Evolutionary conservation across 2,113 vertebrate species (phyloP), one percentile per base, ranked within the genome.

Genomic region (Dipodomys ordii): DNA sequence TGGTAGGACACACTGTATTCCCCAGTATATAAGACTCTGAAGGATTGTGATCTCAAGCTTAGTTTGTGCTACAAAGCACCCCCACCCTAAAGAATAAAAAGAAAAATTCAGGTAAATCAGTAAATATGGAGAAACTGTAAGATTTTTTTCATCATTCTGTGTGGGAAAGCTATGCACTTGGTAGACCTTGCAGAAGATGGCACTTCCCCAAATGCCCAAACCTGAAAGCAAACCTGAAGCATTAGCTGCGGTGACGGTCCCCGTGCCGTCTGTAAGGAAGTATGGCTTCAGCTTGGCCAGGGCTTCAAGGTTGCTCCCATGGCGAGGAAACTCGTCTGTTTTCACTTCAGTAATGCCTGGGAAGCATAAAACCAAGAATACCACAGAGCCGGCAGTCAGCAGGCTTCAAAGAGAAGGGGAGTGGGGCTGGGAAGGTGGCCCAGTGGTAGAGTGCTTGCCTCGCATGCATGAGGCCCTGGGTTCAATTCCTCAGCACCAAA

Each of bases 171-270:
- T 46, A 22, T n/a, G 49, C 12, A 62, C 13, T 19, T 25, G 53
- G 20, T 64, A 81, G 87, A 69, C 22, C 20, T 77, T 46, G 11
- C 6, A 76, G 30, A 80, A 77, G 22, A 22, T 22, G 27, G 35
- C 4, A 16, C 12, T 53, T 12, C 39, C 71, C n/a, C 39, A 28
- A 22, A 53, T 1, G 19, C 46, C 85, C n/a, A n/a, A n/a, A n/a
- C n/a, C 64, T 20, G 57, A 83, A 4, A 77, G 97, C 96, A 2
- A 87, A 99, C 99, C 99, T 98, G 99, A 99, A 67, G 99, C 98
- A 87, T 99, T 99, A 53, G 98, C 99, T 65, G 99, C 95, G 1
- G 99, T 99, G 91, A 99, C 99, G 0, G 99, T 99, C 32, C 99
- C 99, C 0, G 98, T 99, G 57, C 98, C 98, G 18, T 99, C 98